Base-by-base conservation (phyloP, 2,888 invertebrate species). In the Drosophila sordidapex region DNA sequence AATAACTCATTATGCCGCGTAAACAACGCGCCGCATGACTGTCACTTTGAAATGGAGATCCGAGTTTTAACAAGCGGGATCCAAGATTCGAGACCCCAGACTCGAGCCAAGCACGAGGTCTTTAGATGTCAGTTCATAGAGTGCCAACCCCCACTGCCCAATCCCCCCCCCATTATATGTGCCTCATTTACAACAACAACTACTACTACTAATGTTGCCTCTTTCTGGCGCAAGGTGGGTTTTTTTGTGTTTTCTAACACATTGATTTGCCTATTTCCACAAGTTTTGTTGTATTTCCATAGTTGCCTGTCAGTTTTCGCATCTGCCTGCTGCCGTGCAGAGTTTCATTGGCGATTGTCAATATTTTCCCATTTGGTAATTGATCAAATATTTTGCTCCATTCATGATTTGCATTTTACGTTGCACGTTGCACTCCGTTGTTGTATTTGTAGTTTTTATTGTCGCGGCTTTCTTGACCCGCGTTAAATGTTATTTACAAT, bases 1-100 rank as follows among this genome's bases (percentile, higher is more conserved):
- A 88, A 88, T 88, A 88, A 88, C 87, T 88, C 90, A 88, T 88
- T 88, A 88, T 88, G 87, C 89, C 78, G 86, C 90, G 90, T 83
- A 87, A 88, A 90, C 88, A 88, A 80, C 77, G 83, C 70, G 68
- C 60, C 87, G 79, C 85, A 85, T 85, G 85, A 88, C 88, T 85
- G 81, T 81, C 80, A 75, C 51, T 76, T 82, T 68, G 63, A 62
- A 64, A 59, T 54, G 63, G 61, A 61, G 65, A 70, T 61, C 52
- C 40, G 60, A 70, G 68, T 31, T 31, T 38, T 25, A 31, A 38
- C 65, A 56, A 36, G 38, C 40, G 56, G 27, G 25, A 40, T 13
- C 4, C 21, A 61, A 33, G 51, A 43, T 29, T 18, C 29, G 60
- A 63, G 57, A 61, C 31, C 18, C 38, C 18, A 38, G 46, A 54